Base-by-base conservation (phyloP, 2,888 invertebrate species). In the Achlya flavicornis region DNA sequence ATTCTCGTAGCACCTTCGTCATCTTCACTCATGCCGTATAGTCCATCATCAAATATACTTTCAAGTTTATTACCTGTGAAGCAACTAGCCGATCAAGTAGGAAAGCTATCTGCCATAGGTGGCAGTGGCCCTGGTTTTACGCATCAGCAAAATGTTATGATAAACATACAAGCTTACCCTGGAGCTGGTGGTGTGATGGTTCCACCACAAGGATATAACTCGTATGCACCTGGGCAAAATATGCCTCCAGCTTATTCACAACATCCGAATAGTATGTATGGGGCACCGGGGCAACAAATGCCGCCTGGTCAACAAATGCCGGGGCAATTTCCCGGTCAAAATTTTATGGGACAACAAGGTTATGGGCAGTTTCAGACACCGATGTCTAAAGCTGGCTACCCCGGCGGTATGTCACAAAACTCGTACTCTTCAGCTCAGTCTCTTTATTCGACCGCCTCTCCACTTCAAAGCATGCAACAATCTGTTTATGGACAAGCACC, bases 61-160 rank as follows among this genome's bases (percentile, higher is more conserved):
- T 90, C 90, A 3, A 89, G 85, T 65, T 83, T 94, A 66, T 72
- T 94, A 26, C 93, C 94, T 4, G 92, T 93, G 0, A 93, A 92
- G 73, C 91, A 92, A 67, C 78, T 94, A 65, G 94, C 90, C 16
- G 94, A 94, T 70, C 92, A 93, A 80, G 93, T 94, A 14, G 93
- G 93, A 14, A 93, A 94, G 71, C 70, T 94, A 32, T 88, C 92
- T 4, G 80, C 79, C 0, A 89, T 91, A 1, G 82, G 86, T 11
- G 80, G 81, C 33, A 78, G 77, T 66, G 81, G 84, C 0, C 71
- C 89, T 32, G 89, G 89, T 1, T 94, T 91, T 61, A 94, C 95
- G 63, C 95, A 95, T 75, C 95, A 95, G 76, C 95, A 95, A 78
- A 95, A 95, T 77, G 95, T 95, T 3, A 92, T 95, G 87, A 95